These are phyloP conservation scores for Noctilio leporinus DNA, from an alignment of 2,113 vertebrate genomes.

Conservation along the genomic window DNA sequence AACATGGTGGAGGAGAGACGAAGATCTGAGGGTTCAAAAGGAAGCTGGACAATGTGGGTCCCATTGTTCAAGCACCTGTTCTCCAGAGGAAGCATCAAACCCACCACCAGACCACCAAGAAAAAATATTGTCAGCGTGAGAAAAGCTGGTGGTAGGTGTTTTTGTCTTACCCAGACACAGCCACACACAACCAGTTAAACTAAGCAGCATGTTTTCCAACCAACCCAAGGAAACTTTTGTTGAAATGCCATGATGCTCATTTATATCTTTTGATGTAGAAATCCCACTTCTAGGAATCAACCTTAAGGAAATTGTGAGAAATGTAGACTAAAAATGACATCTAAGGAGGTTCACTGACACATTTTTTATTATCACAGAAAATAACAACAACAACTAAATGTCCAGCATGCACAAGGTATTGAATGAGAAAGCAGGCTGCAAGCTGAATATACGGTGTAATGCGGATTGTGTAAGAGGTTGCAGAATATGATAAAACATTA, in stretches of 20 bases:
- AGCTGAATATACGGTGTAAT: background rate
- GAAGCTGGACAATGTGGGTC: background rate
- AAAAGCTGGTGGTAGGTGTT: background rate
- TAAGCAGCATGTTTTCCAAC: background rate
- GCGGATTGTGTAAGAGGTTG: background rate
- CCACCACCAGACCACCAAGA: background rate
- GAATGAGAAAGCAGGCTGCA: background rate
- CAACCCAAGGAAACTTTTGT: background rate
- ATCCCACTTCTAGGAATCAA: background rate
- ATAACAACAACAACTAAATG: background rate
- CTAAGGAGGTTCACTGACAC: background rate
- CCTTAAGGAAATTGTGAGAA: background rate
- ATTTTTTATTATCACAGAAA: background rate
- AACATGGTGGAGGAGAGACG: background rate
- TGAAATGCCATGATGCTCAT: background rate
- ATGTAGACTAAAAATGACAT: background rate
- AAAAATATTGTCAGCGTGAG: background rate
- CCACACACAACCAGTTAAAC: background rate
- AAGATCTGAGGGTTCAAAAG: background rate
- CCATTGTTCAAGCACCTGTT: no score
- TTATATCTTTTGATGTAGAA: background rate
- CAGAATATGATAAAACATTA: background rate
- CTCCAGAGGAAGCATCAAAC: background rate
- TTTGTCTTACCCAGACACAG: background rate
- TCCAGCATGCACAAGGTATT: background rate